Evolutionary conservation across 2,113 vertebrate genomes (phyloP), one percentile per base, ranked within the genome.

Genomic region (Leptobrachium ailaonicum): DNA sequence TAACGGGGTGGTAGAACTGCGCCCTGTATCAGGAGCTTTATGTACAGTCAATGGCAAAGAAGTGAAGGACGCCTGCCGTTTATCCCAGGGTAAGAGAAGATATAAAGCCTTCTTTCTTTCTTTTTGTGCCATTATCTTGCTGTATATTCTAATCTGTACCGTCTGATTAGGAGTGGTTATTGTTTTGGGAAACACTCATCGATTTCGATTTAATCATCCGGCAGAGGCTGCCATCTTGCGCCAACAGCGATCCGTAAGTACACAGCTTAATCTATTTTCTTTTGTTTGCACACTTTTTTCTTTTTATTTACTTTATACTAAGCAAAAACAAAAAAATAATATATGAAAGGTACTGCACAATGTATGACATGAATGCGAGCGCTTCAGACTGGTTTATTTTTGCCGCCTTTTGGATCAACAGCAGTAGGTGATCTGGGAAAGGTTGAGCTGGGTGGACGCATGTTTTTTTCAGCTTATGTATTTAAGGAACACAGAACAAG

Each of bases 121-220:
- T 10, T 42, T 60, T 12, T 60, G 56, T 2, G 10, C 1, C 56
- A 2, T 60, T 12, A 13, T 32, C 75, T 14, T 47, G 1, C 6
- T 71, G 44, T n/a, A 50, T 81, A 76, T 53, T 41, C 40, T 73
- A 14, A 13, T 60, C 6, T 40, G 3, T 45, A 60, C 12, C 75
- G 75, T 85, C 6, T 41, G 66, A 3, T 40, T 82, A 99, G 98
- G 98, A 68, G 93, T 92, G 1, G 87, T 99, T 69, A 92, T 99
- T 90, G 93, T 93, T 8, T 86, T 99, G 86, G 97, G 95, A 83
- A 95, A 95, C 80, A 89, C 88, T 70, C 94, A 95, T 75, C 98
- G 91, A 76, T 99, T 99, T 84, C 95, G 96, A 82, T 99, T 99
- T 89, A 98, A 95, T 87, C 96, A 99, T 83, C 98, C 98, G 0